Conservation (phyloP, 1,140 invertebrate species). For the Formica selysi region DNA sequence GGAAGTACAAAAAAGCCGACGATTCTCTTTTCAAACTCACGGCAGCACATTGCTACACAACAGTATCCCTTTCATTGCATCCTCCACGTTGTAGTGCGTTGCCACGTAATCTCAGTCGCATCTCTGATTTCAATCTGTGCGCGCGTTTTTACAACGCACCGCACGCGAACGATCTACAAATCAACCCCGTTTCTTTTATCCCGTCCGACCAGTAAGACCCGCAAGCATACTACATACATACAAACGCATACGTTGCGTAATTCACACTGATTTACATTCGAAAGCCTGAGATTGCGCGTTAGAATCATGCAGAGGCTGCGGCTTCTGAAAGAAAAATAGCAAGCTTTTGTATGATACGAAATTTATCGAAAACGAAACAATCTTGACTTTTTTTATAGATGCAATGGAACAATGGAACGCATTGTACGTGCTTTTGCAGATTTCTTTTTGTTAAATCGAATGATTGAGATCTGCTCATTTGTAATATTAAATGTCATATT, state of each 20-base stretch:
- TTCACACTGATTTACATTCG: conserved; percentile 49
- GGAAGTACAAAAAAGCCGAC: neutral
- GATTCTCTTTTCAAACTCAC: conserved; percentile 63
- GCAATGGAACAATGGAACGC: no score
- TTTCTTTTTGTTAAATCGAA: no score
- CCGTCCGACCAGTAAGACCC: conserved; percentile 22
- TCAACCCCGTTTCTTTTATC: conserved; percentile 70
- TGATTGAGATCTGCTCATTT: no score
- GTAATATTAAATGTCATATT: no score
- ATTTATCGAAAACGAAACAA: neutral
- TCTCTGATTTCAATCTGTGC: conserved; percentile 77
- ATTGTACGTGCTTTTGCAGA: no score
- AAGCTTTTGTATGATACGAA: neutral
- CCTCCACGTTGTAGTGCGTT: conserved; percentile 65
- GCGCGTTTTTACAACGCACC: conserved; percentile 70
- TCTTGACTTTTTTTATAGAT: no score
- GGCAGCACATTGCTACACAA: conserved; percentile 50
- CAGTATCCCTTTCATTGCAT: conserved; percentile 75
- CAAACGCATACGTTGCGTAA: conserved; percentile 60
- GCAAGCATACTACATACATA: conserved; percentile 22
- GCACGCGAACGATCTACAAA: conserved; percentile 75
- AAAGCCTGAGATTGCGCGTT: conserved; percentile 46
- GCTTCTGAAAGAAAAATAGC: neutral
- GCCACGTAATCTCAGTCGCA: conserved; percentile 75
- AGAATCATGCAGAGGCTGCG: neutral